These are phyloP conservation scores for Stigmatopora nigra DNA, from an alignment of 2,113 vertebrate species.

Conservation along the genomic window DNA sequence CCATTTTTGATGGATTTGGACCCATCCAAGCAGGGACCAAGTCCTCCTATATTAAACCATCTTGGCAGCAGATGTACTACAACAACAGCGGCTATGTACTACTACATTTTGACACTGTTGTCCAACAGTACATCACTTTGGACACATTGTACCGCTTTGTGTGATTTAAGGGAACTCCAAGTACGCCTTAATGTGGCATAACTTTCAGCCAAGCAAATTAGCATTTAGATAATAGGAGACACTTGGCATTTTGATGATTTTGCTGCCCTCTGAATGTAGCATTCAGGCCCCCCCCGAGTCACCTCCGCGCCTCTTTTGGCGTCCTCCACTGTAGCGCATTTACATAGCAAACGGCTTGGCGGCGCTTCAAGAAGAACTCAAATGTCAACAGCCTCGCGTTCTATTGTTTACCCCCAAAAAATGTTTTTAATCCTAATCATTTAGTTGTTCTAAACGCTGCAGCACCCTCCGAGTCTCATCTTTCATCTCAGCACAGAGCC, in stretches of 20 bases:
- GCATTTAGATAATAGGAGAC: slow-evolving; percentile 66
- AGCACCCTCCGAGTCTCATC: too few species aligned
- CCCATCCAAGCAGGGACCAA: too few species aligned
- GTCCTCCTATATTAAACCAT: not conserved
- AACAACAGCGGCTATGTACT: too few species aligned
- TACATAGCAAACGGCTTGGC: slow-evolving; percentile 51
- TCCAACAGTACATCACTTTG: slow-evolving; percentile 11
- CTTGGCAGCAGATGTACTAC: too few species aligned
- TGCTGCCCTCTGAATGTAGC: slow-evolving; percentile 53
- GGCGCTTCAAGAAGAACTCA: slow-evolving; percentile 42
- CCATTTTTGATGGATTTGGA: not conserved
- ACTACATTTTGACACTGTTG: slow-evolving; percentile 6
- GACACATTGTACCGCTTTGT: slow-evolving; percentile 16
- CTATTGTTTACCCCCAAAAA: not conserved
- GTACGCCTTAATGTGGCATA: slow-evolving; percentile 45
- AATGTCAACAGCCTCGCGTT: slow-evolving; percentile 38
- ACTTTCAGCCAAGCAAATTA: slow-evolving; percentile 58
- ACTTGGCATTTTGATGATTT: slow-evolving; percentile 68
- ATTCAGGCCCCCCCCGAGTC: slow-evolving; percentile 46
- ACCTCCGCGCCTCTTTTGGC: slow-evolving; percentile 46
- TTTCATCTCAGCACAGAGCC: too few species aligned
- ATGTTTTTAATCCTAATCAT: slow-evolving; percentile 1
- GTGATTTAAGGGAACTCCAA: slow-evolving; percentile 39
- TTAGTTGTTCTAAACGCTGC: not conserved
- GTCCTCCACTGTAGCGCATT: slow-evolving; percentile 52